These are phyloP conservation scores for Caracal caracal DNA, from an alignment of 2,113 vertebrate species.

Conservation along the genomic window DNA sequence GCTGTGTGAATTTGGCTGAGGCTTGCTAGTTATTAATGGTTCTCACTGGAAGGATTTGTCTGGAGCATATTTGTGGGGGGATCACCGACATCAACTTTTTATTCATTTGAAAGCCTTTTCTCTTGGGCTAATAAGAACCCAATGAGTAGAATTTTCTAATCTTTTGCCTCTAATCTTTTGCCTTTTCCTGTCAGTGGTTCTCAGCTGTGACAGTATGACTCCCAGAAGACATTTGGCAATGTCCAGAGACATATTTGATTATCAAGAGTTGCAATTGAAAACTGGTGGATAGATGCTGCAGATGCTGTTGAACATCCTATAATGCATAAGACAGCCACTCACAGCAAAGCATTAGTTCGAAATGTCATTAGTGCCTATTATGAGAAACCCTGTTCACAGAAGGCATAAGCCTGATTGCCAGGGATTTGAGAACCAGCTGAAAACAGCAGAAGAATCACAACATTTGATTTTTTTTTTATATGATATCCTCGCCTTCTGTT, in stretches of 20 bases:
- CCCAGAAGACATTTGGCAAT: background rate
- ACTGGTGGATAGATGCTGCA: background rate
- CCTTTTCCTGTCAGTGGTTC: background rate
- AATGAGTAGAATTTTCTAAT: background rate
- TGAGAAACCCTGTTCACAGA: background rate
- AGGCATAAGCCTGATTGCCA: background rate
- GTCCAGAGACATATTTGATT: background rate
- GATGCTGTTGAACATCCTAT: background rate
- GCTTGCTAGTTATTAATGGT: background rate
- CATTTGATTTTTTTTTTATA: background rate
- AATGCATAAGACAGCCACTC: background rate
- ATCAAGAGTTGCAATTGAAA: background rate
- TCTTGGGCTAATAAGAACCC: background rate
- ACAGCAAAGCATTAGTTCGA: background rate
- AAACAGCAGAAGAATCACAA: constrained; percentile 17
- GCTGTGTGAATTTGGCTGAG: background rate
- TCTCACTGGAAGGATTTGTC: background rate
- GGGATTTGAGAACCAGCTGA: background rate
- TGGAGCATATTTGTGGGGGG: background rate
- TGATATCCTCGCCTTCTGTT: background rate
- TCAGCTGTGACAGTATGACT: background rate
- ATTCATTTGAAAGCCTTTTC: constrained; percentile 13
- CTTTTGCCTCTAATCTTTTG: background rate
- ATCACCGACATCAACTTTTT: background rate
- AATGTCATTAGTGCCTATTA: background rate